phyloP scores from a whole-genome alignment of 2,797 vertebrate genomes.

The Acanthiza pusilla region DNA sequence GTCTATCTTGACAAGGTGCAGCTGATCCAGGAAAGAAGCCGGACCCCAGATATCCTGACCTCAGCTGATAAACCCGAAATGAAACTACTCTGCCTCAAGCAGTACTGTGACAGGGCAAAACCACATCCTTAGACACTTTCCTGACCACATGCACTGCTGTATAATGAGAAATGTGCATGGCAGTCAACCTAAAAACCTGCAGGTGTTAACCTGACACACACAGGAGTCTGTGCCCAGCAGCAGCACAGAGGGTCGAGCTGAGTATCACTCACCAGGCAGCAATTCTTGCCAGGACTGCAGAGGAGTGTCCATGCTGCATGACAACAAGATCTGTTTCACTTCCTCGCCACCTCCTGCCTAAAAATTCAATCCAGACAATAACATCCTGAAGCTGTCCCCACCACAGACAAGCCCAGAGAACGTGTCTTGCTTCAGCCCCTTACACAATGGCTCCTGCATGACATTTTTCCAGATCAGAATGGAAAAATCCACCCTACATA shows the following conservation, averaged over 20 bases:
- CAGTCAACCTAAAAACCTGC: background rate
- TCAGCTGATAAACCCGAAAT: background rate
- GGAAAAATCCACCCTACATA: background rate
- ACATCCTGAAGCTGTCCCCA: background rate
- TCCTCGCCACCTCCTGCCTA: background rate
- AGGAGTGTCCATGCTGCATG: background rate
- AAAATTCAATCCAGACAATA: background rate
- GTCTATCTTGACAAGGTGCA: background rate
- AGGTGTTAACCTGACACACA: background rate
- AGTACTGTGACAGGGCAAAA: background rate
- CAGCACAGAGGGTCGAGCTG: background rate
- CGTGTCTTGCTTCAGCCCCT: fast-evolving
- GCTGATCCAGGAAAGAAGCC: background rate
- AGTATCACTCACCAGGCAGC: fast-evolving
- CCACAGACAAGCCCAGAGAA: background rate
- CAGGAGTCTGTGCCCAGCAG: background rate
- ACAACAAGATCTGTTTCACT: background rate
- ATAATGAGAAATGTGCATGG: background rate
- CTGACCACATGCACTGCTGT: background rate
- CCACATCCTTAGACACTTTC: background rate
- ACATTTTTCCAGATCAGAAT: background rate
- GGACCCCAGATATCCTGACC: background rate
- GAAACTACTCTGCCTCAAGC: background rate
- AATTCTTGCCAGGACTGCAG: background rate
- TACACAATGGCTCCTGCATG: background rate